Evolutionary conservation across 2,888 invertebrate genomes (phyloP).

Genomic region (Oxycera nigricornis): DNA sequence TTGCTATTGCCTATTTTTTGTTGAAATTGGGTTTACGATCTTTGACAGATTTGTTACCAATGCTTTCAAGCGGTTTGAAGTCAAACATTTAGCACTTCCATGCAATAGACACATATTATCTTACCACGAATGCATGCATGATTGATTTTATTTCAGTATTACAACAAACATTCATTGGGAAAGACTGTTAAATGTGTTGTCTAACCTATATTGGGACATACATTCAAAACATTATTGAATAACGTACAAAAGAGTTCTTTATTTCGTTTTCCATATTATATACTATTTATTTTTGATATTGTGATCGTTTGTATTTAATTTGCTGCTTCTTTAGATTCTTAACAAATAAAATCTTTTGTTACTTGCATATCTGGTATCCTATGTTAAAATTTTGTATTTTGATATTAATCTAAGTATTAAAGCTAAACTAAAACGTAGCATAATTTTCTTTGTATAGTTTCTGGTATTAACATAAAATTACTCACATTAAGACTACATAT

Average conservation of each 20-base stretch:
- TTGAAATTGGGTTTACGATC: too few relatives aligned
- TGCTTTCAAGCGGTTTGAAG: too few relatives aligned
- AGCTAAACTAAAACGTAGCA: slow-evolving; percentile 37
- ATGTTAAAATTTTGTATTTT: background rate
- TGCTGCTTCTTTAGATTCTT: background rate
- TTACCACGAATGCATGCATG: too few relatives aligned
- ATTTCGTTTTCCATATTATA: slow-evolving; percentile 15
- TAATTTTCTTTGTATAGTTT: slow-evolving; percentile 15
- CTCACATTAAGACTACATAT: background rate
- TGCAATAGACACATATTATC: too few relatives aligned
- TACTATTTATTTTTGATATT: background rate
- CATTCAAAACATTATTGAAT: slow-evolving; percentile 4
- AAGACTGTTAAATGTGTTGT: too few relatives aligned
- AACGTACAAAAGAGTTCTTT: slow-evolving; percentile 25
- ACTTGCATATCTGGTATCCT: background rate
- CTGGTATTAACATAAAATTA: background rate
- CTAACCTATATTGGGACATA: background rate
- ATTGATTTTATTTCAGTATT: too few relatives aligned
- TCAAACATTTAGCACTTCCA: too few relatives aligned
- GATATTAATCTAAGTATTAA: background rate
- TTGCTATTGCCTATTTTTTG: too few relatives aligned
- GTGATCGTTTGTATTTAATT: background rate
- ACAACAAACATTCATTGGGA: too few relatives aligned
- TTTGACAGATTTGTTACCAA: too few relatives aligned
- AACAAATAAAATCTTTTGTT: slow-evolving; percentile 1